phyloP scores from a whole-genome alignment of 2,113 vertebrate species.

The Sinocyclocheilus anshuiensis region DNA sequence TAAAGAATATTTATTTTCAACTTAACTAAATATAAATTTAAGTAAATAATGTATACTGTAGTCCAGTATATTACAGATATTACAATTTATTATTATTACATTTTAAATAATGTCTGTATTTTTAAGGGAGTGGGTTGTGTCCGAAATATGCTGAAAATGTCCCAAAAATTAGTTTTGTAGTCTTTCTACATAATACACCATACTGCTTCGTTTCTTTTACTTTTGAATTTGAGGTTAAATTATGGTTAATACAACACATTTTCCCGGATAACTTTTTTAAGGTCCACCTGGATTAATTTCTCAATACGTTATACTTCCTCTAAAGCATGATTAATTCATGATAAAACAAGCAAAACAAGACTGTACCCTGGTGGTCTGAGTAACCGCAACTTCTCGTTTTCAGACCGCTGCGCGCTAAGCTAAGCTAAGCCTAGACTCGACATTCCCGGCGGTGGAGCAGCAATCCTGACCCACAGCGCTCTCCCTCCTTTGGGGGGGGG shows the following conservation, averaged over 20 bases:
- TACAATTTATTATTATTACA: too few relatives aligned
- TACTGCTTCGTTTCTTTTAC: not conserved
- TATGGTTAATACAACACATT: not conserved
- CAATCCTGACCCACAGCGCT: conserved; percentile 10
- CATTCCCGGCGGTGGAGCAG: not conserved
- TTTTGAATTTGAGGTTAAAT: not conserved
- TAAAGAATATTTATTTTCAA: too few relatives aligned
- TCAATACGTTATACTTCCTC: not conserved
- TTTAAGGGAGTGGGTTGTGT: too few relatives aligned
- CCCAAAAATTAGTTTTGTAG: too few relatives aligned
- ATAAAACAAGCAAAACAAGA: not conserved
- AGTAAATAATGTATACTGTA: too few relatives aligned
- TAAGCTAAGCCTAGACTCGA: conserved; percentile 6
- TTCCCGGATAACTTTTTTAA: not conserved
- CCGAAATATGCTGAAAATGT: too few relatives aligned
- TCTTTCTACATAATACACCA: not conserved
- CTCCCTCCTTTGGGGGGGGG: not conserved
- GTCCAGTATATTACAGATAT: too few relatives aligned
- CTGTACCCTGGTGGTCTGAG: not conserved
- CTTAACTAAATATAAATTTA: too few relatives aligned
- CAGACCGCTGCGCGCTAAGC: not conserved
- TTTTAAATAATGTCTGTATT: too few relatives aligned
- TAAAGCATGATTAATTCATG: conserved; percentile 1
- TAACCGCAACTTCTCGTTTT: not conserved
- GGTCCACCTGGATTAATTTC: not conserved